Conservation (phyloP, 2,888 invertebrate species). For the Melinaea menophilus region DNA sequence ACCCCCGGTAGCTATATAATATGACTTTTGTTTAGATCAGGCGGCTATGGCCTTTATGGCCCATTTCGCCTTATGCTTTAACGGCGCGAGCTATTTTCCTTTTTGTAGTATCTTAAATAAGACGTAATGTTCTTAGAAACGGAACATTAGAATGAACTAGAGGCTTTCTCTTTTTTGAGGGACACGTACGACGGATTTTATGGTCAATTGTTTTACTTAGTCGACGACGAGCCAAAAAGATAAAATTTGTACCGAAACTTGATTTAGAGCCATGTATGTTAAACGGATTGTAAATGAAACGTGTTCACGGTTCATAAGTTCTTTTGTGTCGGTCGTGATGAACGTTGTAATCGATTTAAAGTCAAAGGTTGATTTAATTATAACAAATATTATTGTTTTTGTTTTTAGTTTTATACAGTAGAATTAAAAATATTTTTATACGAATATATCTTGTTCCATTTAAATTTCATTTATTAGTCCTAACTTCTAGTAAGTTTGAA, state of each 20-base stretch:
- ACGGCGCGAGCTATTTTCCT: constrained; percentile 61
- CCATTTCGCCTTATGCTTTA: constrained; percentile 69
- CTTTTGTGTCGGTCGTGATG: constrained; percentile 44
- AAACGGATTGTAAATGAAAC: constrained; percentile 45
- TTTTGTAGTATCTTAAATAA: constrained; percentile 73
- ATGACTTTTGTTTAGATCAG: constrained; percentile 61
- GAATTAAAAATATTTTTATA: constrained; percentile 9
- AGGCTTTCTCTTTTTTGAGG: constrained; percentile 70
- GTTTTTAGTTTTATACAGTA: constrained; percentile 5
- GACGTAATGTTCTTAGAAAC: constrained; percentile 76
- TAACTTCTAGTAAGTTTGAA: no score
- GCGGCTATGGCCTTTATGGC: constrained; percentile 57
- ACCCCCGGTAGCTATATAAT: constrained; percentile 55
- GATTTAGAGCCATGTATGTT: constrained; percentile 35
- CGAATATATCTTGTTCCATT: no score
- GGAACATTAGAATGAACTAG: constrained; percentile 67
- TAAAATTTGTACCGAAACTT: constrained; percentile 23
- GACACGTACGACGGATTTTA: constrained; percentile 71
- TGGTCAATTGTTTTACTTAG: constrained; percentile 73
- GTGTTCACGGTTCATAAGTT: constrained; percentile 42
- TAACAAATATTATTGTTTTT: background rate
- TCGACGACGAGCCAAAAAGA: constrained; percentile 60
- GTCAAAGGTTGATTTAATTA: constrained; percentile 16
- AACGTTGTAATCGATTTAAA: constrained; percentile 39
- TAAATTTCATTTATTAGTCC: no score